Conservation (phyloP, 2,113 vertebrate genomes). For the Gnathonemus echidnorhynchus region DNA sequence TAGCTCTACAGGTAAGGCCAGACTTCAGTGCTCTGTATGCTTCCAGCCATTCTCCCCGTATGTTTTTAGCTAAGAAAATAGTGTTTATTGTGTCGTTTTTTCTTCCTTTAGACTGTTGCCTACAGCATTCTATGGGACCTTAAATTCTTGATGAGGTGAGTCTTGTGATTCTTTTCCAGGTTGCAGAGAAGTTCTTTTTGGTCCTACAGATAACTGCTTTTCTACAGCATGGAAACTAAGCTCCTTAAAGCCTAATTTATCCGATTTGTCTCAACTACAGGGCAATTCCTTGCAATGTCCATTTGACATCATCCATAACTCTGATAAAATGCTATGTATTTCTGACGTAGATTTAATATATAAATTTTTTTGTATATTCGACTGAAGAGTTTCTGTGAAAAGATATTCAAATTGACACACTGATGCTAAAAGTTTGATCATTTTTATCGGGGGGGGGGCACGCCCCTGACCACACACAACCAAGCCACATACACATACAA, state of each 20-base stretch:
- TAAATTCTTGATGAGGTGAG: slow-evolving; percentile 98
- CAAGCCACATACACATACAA: neutral
- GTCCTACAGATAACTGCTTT: neutral
- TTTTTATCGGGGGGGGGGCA: neutral
- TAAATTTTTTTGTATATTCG: neutral
- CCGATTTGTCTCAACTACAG: neutral
- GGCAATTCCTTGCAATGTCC: neutral
- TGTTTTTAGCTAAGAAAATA: neutral
- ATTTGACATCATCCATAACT: neutral
- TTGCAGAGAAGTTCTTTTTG: neutral
- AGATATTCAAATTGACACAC: neutral
- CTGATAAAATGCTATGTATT: neutral
- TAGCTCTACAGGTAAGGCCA: slow-evolving; percentile 82
- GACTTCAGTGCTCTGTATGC: neutral
- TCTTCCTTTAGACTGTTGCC: slow-evolving; percentile 77
- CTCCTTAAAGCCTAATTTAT: neutral
- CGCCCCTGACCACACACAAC: neutral
- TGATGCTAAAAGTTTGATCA: neutral
- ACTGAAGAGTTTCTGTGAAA: neutral
- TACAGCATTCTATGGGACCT: slow-evolving; percentile 99
- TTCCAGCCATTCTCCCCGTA: neutral
- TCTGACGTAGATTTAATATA: neutral
- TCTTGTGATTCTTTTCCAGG: neutral
- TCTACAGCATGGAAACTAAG: neutral
- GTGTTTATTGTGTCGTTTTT: slow-evolving; percentile 8